These are phyloP conservation scores for Cephus rjabovi DNA, from an alignment of 2,888 invertebrate genomes.

Conservation along the genomic window DNA sequence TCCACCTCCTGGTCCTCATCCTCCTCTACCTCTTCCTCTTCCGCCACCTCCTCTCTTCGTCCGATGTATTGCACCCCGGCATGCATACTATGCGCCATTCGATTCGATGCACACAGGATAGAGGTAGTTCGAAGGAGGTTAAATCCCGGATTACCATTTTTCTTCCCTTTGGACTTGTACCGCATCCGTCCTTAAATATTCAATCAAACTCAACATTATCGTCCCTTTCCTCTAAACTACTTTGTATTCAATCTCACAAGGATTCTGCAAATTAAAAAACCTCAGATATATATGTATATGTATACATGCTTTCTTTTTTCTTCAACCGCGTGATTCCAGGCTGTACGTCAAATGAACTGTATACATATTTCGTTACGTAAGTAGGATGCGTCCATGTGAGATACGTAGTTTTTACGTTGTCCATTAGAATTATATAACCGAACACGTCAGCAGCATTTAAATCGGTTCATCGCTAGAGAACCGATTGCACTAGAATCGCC, in stretches of 20 bases:
- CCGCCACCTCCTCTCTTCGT: slow-evolving; percentile 22
- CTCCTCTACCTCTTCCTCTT: slow-evolving; percentile 24
- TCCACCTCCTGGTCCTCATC: slow-evolving; percentile 35
- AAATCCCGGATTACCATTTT: slow-evolving; percentile 29
- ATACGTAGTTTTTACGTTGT: too few relatives aligned
- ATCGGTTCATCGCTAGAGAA: neutral
- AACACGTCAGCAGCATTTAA: neutral
- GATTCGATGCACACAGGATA: slow-evolving; percentile 45
- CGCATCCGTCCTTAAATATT: neutral
- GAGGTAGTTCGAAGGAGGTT: slow-evolving; percentile 39
- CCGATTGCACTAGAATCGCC: neutral
- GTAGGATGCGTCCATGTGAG: too few relatives aligned
- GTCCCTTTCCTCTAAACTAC: neutral
- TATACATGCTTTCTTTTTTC: neutral
- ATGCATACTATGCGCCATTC: slow-evolving; percentile 39
- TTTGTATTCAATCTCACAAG: neutral
- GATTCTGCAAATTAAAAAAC: neutral
- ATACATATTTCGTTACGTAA: neutral
- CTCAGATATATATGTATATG: neutral
- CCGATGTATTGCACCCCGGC: slow-evolving; percentile 39
- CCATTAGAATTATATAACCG: too few relatives aligned
- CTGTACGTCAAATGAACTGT: neutral
- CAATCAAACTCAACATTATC: neutral
- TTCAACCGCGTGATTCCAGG: neutral
- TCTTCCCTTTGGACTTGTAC: slow-evolving; percentile 12